Percentiles rank a stretch among this genome's conserved stretches.
Conservation (phyloP, 2,113 vertebrate species). For the Neolamprologus variostigma region DNA sequence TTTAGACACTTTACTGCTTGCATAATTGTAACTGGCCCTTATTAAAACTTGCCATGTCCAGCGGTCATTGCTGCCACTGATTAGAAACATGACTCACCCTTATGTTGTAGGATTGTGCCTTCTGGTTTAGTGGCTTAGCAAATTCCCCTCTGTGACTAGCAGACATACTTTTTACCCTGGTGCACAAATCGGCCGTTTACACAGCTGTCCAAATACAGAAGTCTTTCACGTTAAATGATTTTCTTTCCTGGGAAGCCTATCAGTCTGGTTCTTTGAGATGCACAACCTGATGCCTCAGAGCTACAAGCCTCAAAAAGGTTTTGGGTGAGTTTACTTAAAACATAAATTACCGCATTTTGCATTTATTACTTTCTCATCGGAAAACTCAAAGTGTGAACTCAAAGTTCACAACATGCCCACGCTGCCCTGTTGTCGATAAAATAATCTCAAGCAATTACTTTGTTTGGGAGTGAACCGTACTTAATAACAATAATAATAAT, state of each 20-base stretch:
- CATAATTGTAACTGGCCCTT: not conserved
- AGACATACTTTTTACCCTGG: not conserved
- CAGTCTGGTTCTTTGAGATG: not conserved
- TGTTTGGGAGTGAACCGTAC: not conserved
- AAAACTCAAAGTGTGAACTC: not conserved
- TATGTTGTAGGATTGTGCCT: not conserved
- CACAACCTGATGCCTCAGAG: constrained; percentile 5
- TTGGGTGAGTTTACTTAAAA: not conserved
- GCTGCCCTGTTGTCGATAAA: constrained; percentile 7
- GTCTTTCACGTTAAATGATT: constrained; percentile 25
- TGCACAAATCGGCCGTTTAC: constrained; percentile 27
- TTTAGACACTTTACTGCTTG: not conserved
- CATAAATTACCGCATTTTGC: not conserved
- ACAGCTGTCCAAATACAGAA: constrained; percentile 61
- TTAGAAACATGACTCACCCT: constrained; percentile 24
- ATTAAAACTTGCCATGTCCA: not conserved
- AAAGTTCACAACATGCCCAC: constrained; percentile 8
- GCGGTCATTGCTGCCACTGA: constrained; percentile 7
- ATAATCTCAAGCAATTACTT: constrained; percentile 4
- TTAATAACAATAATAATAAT: not conserved
- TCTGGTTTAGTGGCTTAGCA: constrained; percentile 15
- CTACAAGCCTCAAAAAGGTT: not conserved
- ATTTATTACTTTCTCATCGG: constrained; percentile 27
- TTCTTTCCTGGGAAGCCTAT: constrained; percentile 5
- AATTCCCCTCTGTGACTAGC: constrained; percentile 26